Percentiles rank a stretch among this genome's conserved stretches.
phyloP scores from a whole-genome alignment of 2,888 invertebrate species.

The Coenonympha arcania region DNA sequence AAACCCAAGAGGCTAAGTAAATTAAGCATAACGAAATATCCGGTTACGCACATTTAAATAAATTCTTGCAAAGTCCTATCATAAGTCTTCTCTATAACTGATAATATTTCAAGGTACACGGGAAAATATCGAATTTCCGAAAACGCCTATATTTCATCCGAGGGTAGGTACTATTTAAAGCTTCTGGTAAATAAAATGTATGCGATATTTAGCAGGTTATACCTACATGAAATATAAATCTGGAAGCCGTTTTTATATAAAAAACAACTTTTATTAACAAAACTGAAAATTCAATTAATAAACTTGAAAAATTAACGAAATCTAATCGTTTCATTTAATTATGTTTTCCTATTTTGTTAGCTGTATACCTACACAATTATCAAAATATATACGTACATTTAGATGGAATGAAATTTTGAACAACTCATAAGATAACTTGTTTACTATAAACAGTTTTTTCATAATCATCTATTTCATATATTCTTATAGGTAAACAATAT shows the following conservation, averaged over 20 bases:
- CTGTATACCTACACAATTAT: no score
- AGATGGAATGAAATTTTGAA: no score
- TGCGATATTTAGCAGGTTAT: background rate
- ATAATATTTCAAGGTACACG: conserved; percentile 52
- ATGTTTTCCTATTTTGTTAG: no score
- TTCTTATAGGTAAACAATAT: no score
- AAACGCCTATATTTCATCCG: conserved; percentile 19
- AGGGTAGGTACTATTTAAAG: conserved; percentile 15
- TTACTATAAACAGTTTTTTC: background rate
- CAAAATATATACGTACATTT: no score
- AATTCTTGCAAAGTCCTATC: conserved; percentile 49
- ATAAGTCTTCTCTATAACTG: conserved; percentile 55
- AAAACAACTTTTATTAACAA: no score
- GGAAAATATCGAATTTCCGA: conserved; percentile 48
- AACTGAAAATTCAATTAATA: no score
- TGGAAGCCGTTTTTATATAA: no score
- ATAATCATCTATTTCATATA: conserved; percentile 13
- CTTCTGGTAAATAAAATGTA: conserved; percentile 22
- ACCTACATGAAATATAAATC: background rate
- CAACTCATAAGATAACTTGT: no score
- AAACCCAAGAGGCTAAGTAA: conserved; percentile 28
- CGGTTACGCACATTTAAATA: conserved; percentile 41
- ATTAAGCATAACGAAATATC: conserved; percentile 45
- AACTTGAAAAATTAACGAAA: no score
- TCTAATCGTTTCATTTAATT: no score